Base-by-base conservation (phyloP, 2,888 invertebrate genomes). In the Euproctis similis region DNA sequence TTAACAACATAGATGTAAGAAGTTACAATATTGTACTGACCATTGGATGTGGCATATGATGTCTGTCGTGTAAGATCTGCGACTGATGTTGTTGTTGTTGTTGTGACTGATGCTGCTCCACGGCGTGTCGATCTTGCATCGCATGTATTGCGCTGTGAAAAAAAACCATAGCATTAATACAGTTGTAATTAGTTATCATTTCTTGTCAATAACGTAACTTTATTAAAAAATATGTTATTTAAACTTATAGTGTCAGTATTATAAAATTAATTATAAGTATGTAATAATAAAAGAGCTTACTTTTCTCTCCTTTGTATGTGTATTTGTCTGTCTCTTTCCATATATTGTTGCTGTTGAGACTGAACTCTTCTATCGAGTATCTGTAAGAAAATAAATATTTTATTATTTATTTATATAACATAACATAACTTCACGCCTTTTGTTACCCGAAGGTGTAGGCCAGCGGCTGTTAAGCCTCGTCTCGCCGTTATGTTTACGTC, bases 301-400 rank as follows among this genome's bases (percentile, higher is more conserved):
- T 63, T 64, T 31, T 75, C 73, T 47, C 74, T 60, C 27, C 60
- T 61, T 26, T 70, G 71, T 42, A 69, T 46, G 12, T 54, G 64
- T 17, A 71, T 63, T 41, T 78, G 81, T 39, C 73, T 64, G 30
- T 76, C 73, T 33, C 72, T 63, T 34, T 82, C 69, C 27, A 74
- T 54, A 25, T 33, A 80, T 30, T 81, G 84, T 8, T 72, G 71
- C 32, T 84, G 84, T 33, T 85, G 84, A 8, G 50, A 35, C 31
- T 69, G 68, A 19, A 67, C 67, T 39, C 73, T 58, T 33, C 78
- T 58, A 18, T 80, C 78, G 22, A 80, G 52, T 36, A 86, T 81
- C 42, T 84, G 70, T 16, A 8, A 23, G 45, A 12, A 29, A 19
- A 23, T 9, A 12, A 7, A 32, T 44, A 52, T 8, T 3, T 12